Percentiles rank a stretch among this genome's conserved stretches.
phyloP scores from a whole-genome alignment of 2,888 invertebrate species.

The Matsumyia berberina region DNA sequence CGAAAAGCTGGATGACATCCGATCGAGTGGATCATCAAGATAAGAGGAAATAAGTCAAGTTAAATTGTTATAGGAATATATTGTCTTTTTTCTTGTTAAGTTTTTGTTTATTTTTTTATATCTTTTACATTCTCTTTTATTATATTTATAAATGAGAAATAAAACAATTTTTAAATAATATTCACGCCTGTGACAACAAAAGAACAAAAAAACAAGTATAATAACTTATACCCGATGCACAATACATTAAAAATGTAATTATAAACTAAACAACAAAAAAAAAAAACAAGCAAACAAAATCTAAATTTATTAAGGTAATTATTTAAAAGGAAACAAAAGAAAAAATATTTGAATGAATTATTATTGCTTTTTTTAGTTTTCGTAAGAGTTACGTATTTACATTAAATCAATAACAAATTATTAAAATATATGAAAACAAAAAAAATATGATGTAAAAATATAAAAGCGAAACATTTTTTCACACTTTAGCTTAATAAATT shows the following conservation, averaged over 20 bases:
- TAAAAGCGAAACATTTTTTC: slow-evolving; percentile 84
- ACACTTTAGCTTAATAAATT: slow-evolving; percentile 85
- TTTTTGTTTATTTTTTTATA: slow-evolving; percentile 67
- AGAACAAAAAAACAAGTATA: slow-evolving; percentile 78
- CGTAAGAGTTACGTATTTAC: slow-evolving; percentile 82
- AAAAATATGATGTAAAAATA: slow-evolving; percentile 79
- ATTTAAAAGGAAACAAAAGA: slow-evolving; percentile 66
- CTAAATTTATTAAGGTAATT: slow-evolving; percentile 71
- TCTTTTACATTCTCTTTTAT: slow-evolving; percentile 67
- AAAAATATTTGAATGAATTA: slow-evolving; percentile 80
- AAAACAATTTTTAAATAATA: slow-evolving; percentile 75
- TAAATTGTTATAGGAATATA: slow-evolving; percentile 56
- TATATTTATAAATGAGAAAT: slow-evolving; percentile 77
- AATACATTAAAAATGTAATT: slow-evolving; percentile 77
- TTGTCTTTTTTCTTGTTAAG: slow-evolving; percentile 60
- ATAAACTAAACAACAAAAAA: slow-evolving; percentile 78
- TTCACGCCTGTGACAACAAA: slow-evolving; percentile 74
- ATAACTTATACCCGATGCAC: slow-evolving; percentile 77
- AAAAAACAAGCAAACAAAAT: slow-evolving; percentile 70
- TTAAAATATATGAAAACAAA: slow-evolving; percentile 78
- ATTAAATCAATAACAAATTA: slow-evolving; percentile 78
- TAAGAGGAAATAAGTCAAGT: slow-evolving; percentile 58
- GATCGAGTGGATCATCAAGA: slow-evolving; percentile 64
- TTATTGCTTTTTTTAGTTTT: slow-evolving; percentile 82
- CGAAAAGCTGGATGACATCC: slow-evolving; percentile 49